These are phyloP conservation scores for Dicerorhinus sumatrensis DNA, from an alignment of 2,113 vertebrate genomes.

Conservation along the genomic window DNA sequence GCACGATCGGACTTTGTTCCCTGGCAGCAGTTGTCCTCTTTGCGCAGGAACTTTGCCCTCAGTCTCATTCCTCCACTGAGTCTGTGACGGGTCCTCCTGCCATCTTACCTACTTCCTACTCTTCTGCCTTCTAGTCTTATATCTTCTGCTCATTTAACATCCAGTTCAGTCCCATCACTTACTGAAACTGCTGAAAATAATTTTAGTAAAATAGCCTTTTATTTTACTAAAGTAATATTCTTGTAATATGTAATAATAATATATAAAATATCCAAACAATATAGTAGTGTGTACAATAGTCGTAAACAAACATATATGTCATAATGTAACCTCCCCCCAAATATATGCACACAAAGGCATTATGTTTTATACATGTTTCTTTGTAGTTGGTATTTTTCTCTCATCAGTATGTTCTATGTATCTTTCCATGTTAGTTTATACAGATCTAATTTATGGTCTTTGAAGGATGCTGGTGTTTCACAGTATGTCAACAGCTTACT, in stretches of 20 bases:
- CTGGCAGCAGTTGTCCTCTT: background rate
- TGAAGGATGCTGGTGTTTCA: background rate
- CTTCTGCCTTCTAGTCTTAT: background rate
- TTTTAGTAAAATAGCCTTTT: background rate
- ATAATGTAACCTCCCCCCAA: background rate
- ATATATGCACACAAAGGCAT: background rate
- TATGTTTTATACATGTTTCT: background rate
- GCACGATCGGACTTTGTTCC: background rate
- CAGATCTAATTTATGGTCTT: background rate
- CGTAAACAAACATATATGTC: background rate
- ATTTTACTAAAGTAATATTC: background rate
- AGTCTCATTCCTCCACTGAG: background rate
- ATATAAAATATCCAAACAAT: background rate
- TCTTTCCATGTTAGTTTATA: background rate
- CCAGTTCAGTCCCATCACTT: background rate
- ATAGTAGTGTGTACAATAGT: background rate
- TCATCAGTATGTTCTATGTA: background rate
- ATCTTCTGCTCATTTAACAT: background rate
- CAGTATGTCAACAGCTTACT: background rate
- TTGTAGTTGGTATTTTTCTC: background rate
- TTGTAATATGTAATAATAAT: background rate
- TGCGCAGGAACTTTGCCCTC: background rate
- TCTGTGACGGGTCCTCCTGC: background rate
- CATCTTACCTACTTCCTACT: accelerated
- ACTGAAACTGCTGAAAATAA: background rate